phyloP scores from a whole-genome alignment of 2,797 vertebrate genomes.

The Diplodus sargus region DNA sequence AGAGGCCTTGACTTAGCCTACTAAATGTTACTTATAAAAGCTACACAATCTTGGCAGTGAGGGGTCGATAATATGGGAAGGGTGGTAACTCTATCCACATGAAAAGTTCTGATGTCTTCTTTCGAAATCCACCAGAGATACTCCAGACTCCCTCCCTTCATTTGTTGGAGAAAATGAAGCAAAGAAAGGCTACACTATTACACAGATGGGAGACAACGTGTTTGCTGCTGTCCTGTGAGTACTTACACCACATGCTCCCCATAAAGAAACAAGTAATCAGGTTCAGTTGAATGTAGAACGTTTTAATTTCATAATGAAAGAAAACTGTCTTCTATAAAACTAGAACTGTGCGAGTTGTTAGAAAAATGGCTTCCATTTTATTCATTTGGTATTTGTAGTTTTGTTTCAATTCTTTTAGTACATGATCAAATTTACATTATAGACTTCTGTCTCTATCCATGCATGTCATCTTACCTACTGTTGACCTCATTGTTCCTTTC shows the following conservation, averaged over 20 bases:
- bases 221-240: conserved; percentile 96
- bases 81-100: not conserved
- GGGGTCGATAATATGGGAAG: not conserved
- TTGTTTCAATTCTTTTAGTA: not conserved
- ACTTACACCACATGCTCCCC: conserved; percentile 1
- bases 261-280: not conserved
- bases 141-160: conserved; percentile 90
- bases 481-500: conserved; percentile 3
- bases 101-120: conserved; percentile 15
- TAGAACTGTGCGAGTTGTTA: not conserved
- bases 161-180: conserved; percentile 95
- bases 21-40: not conserved
- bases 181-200: conserved; percentile 89
- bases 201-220: conserved; percentile 93
- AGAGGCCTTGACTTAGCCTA: not conserved
- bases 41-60: not conserved
- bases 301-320: not conserved
- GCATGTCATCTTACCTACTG: not conserved
- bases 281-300: not conserved
- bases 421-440: conserved; percentile 1
- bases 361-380: not conserved
- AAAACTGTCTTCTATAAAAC: not conserved
- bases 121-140: conserved; percentile 84
- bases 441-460: not conserved
- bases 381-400: not conserved